phyloP scores from a whole-genome alignment of 2,113 vertebrate species.

The Okapia johnstoni region DNA sequence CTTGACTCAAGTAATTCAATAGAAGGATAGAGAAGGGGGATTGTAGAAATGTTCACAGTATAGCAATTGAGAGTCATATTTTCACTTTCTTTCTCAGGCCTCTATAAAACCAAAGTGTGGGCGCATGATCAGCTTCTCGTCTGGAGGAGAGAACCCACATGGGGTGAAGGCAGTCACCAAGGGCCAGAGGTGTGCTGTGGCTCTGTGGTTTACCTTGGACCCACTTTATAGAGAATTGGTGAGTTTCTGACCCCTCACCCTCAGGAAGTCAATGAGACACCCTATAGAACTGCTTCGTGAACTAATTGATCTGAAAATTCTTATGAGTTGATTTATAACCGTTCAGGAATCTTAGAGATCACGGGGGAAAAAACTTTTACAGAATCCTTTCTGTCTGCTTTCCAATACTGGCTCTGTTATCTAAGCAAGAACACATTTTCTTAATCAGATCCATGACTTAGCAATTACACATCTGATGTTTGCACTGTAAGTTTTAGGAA shows the following conservation, averaged over 20 bases:
- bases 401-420: background rate
- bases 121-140: conserved; percentile 96
- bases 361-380: background rate
- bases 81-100: conserved; percentile 80
- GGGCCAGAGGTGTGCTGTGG: conserved; percentile 94
- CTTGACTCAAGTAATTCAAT: background rate
- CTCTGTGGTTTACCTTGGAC: conserved; percentile 96
- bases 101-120: conserved; percentile 95
- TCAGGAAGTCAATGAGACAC: background rate
- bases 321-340: background rate
- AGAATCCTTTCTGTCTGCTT: background rate
- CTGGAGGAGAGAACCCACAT: conserved; percentile 95
- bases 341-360: background rate
- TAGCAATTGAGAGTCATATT: background rate
- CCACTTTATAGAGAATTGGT: conserved; percentile 96
- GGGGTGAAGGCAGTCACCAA: conserved; percentile 95
- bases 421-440: background rate
- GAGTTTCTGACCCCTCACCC: conserved; percentile 47
- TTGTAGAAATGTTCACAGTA: background rate
- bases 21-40: background rate
- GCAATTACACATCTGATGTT: background rate
- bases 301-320: background rate
- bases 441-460: background rate
- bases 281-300: background rate
- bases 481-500: background rate